Evolutionary conservation across 2,113 vertebrate genomes (phyloP), one percentile per base, ranked within the genome.

Genomic region (Prinia subflava): DNA sequence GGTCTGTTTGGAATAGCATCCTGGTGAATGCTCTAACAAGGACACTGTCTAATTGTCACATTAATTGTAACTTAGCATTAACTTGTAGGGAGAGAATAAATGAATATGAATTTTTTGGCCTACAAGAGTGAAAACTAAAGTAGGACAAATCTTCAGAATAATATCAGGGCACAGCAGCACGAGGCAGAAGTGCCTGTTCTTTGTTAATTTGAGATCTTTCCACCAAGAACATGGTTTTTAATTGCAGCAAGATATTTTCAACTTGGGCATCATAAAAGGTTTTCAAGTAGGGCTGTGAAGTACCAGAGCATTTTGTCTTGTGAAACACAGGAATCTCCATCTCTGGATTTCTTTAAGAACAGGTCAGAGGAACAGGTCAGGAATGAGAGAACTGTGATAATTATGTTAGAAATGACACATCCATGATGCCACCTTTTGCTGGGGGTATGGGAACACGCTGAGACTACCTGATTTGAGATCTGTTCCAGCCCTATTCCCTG

Each of bases 371-470:
- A 70, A 18, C 23, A 16, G 11, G 30, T 28, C 55, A 15, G 65
- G 62, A 82, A 30, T 30, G 39, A 69, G 41, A 27, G 33, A 70
- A 14, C 14, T 55, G 9, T 47, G 44, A 41, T 53, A 35, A 33
- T 64, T 60, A 24, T 1, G 23, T 55, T 83, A 56, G 84, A 69
- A 87, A 65, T 25, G 2, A n/a, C 46, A 65, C 15, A 24, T 60
- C 46, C 9, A 3, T 2, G 0, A n/a, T 49, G 28, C 50, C 23
- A 4, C 65, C n/a, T 67, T 70, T 46, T 3, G 0, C 8, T 70
- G 83, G 11, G 12, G 15, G 3, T 47, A 11, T 56, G 39, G n/a
- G 39, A 77, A 80, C 22, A 67, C 63, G 17, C 25, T 87, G 84
- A 33, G 27, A 31, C 50, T 87, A 0, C 8, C 1, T 19, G 33